Conservation (phyloP, 2,888 invertebrate species). For the Agrypnus murinus region DNA sequence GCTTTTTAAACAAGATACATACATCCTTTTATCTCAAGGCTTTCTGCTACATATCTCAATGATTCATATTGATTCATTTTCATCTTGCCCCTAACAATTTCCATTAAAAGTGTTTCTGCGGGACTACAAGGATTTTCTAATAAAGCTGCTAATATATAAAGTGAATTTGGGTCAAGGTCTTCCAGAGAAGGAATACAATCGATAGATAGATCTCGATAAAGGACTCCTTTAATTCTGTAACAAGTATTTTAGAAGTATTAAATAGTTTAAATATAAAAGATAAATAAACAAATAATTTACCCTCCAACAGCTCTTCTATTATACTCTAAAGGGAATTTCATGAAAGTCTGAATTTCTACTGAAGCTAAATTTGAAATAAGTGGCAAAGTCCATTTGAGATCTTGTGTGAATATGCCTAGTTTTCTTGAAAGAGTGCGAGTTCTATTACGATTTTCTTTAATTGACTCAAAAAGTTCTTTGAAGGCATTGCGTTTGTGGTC, state of each 20-base stretch:
- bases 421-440: slow-evolving; percentile 33
- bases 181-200: slow-evolving; percentile 34
- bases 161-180: slow-evolving; percentile 29
- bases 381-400: slow-evolving; percentile 44
- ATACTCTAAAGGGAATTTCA: slow-evolving; percentile 49
- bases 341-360: slow-evolving; percentile 42
- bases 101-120: slow-evolving; percentile 34
- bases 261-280: no score
- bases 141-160: slow-evolving; percentile 27
- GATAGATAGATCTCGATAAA: slow-evolving; percentile 33
- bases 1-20: no score
- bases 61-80: not conserved
- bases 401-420: slow-evolving; percentile 39
- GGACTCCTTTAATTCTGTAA: not conserved
- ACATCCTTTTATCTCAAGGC: slow-evolving; percentile 6
- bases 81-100: not conserved
- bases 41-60: not conserved
- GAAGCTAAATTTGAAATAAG: slow-evolving; percentile 27
- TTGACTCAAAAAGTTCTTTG: slow-evolving; percentile 30
- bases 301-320: slow-evolving; percentile 30
- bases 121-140: slow-evolving; percentile 42
- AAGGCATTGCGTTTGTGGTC: slow-evolving; percentile 36
- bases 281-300: slow-evolving; percentile 24
- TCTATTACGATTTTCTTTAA: slow-evolving; percentile 34
- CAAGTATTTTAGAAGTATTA: not conserved